Evolutionary conservation across 2,113 vertebrate species (phyloP).

Genomic region (Chrysemys picta): DNA sequence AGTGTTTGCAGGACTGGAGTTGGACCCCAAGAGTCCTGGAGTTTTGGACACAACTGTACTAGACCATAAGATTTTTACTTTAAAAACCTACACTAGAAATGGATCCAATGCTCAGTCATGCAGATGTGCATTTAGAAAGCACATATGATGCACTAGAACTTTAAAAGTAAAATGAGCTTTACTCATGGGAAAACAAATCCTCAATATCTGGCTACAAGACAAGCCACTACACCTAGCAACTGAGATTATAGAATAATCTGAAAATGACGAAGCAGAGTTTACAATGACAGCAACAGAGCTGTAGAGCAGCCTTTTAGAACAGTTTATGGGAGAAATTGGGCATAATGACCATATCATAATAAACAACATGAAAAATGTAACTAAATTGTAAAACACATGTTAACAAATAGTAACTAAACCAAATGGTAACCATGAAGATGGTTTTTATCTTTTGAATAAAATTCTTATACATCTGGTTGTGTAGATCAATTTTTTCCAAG

Average conservation of each 20-base stretch:
- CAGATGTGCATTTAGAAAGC: not conserved
- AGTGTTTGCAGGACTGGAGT: not conserved
- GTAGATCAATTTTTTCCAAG: not conserved
- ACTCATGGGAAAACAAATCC: constrained; percentile 65
- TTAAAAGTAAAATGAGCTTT: constrained; percentile 22
- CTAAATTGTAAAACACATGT: constrained; percentile 21
- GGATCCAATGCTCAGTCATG: constrained; percentile 1
- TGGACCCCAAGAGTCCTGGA: not conserved
- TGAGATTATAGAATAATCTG: constrained; percentile 43
- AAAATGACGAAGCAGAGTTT: constrained; percentile 62
- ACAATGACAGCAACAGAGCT: constrained; percentile 63
- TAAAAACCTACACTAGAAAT: constrained; percentile 21
- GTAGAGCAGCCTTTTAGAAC: constrained; percentile 26
- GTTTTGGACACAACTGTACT: not conserved
- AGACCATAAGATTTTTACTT: not conserved
- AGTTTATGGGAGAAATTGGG: constrained; percentile 50
- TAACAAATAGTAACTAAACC: constrained; percentile 36
- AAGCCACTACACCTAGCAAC: constrained; percentile 62
- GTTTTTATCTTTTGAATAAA: constrained; percentile 2
- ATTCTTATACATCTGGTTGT: constrained; percentile 21
- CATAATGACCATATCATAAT: constrained; percentile 46
- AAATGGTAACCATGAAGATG: constrained; percentile 41
- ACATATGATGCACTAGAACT: not conserved
- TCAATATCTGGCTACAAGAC: constrained; percentile 51
- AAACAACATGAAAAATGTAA: constrained; percentile 56